Base-by-base conservation (phyloP, 92 coral and sea anemone species). In the Plumapathes pennacea region DNA sequence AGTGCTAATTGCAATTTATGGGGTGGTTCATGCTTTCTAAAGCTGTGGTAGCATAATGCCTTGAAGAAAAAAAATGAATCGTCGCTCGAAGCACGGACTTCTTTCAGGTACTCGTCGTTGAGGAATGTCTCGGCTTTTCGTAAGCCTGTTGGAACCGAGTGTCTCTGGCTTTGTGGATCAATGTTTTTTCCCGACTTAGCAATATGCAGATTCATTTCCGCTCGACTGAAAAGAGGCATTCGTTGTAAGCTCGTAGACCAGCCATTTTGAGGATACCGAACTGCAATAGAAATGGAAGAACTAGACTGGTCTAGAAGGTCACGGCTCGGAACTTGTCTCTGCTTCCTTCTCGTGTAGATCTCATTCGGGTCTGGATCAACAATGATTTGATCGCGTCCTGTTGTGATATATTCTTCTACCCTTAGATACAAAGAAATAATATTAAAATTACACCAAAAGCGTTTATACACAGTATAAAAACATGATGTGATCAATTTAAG, bases 91-190 rank as follows among this genome's bases (percentile, higher is more conserved):
- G 80, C 72, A 6, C 1, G 6, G 15, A 77, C 26, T 10, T 78
- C 73, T 46, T 69, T 52, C 2, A 78, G 50, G 41, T 78, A 53
- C 37, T 78, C 73, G 34, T 78, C 78, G 3, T 61, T 72, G 20
- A 78, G 68, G 60, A 78, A 69, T 37, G 85, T 61, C 43, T 78
- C 70, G 39, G 73, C 78, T 52, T 62, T 67, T 5, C 76, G 13
- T 44, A 67, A 15, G 52, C 76, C 47, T 21, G 76, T 66, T 20
- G 76, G 76, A 17, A 76, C 83, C 38, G 38, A 38, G 46, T 49
- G 67, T 17, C 2, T 27, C 11, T 60, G n/a, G 18, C 2, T 17
- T 2, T 9, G 13, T 3, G 54, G 26, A 20, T 11, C 41, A 4
- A 69, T 10, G 42, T 24, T 27, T 32, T 69, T 69, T 9, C 77